Evolutionary conservation across 2,797 vertebrate genomes (phyloP).

Genomic region (Pantherophis vulpinus): DNA sequence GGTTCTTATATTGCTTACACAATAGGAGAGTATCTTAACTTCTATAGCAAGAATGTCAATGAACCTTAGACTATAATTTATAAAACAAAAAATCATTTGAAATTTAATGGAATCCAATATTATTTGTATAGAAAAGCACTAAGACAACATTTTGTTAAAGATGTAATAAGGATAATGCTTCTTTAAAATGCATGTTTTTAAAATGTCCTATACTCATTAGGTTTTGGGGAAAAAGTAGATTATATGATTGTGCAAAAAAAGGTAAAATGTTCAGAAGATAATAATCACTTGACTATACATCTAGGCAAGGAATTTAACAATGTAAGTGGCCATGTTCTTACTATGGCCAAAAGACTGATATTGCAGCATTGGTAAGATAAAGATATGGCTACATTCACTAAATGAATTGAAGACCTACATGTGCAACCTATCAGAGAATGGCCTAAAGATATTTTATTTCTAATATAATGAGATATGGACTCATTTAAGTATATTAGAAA

Average conservation of each 20-base stretch:
- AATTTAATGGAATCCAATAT: not conserved
- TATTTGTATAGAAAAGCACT: not conserved
- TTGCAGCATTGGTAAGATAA: not conserved
- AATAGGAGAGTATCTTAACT: too few species aligned
- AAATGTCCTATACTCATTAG: not conserved
- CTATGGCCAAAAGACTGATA: not conserved
- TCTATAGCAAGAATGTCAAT: too few species aligned
- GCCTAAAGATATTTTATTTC: not conserved
- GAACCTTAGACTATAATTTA: too few species aligned
- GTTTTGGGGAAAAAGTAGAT: not conserved
- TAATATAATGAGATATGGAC: not conserved
- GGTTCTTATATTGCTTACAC: too few species aligned
- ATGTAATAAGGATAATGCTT: not conserved
- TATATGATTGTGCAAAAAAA: not conserved
- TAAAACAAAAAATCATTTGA: not conserved
- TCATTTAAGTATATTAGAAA: not conserved
- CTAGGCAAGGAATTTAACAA: not conserved
- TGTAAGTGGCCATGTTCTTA: not conserved
- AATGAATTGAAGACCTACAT: not conserved
- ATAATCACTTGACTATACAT: not conserved
- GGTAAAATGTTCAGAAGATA: not conserved
- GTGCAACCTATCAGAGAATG: not conserved
- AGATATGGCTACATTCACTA: not conserved
- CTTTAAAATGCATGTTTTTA: not conserved
- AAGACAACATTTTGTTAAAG: not conserved